Percentiles rank a stretch among this genome's conserved stretches.
phyloP scores from a whole-genome alignment of 1,140 invertebrate genomes.

The Habropoda laboriosa region DNA sequence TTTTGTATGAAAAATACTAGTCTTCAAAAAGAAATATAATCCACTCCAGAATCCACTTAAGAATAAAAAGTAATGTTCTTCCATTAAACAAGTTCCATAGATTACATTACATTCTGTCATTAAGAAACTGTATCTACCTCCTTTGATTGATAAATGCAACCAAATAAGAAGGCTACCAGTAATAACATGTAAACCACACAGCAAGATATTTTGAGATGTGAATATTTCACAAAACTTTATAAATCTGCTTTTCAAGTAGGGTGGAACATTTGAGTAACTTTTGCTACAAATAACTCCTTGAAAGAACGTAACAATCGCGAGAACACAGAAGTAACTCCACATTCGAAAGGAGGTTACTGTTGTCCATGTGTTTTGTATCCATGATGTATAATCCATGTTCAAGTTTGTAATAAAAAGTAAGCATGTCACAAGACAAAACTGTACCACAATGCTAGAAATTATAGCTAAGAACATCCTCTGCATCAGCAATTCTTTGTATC shows the following conservation, averaged over 20 bases:
- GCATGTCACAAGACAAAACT: conserved; percentile 81
- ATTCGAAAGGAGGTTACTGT: conserved; percentile 82
- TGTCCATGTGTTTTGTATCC: conserved; percentile 80
- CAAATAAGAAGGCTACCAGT: conserved; percentile 84
- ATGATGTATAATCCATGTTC: conserved; percentile 81
- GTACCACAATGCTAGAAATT: conserved; percentile 79
- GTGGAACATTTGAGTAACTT: conserved; percentile 81
- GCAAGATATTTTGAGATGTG: conserved; percentile 83
- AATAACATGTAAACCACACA: conserved; percentile 83
- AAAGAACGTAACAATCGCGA: conserved; percentile 81
- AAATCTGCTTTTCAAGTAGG: conserved; percentile 84
- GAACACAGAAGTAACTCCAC: conserved; percentile 82
- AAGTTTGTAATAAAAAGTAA: conserved; percentile 83
- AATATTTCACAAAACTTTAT: conserved; percentile 84
- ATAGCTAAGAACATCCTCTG: conserved; percentile 80
- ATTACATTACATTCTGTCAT: conserved; percentile 68
- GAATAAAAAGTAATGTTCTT: conserved; percentile 84
- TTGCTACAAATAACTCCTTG: conserved; percentile 85
- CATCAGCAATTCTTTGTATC: conserved; percentile 80
- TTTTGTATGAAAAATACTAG: conserved; percentile 78
- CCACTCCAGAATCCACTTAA: conserved; percentile 87
- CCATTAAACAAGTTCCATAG: conserved; percentile 77
- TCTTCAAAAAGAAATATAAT: conserved; percentile 85
- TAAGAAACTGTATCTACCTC: conserved; percentile 81
- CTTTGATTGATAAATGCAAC: conserved; percentile 84